Percentiles rank a stretch among this genome's conserved stretches.
phyloP scores from a whole-genome alignment of 2,888 invertebrate species.

The Neoaliturus tenellus region DNA sequence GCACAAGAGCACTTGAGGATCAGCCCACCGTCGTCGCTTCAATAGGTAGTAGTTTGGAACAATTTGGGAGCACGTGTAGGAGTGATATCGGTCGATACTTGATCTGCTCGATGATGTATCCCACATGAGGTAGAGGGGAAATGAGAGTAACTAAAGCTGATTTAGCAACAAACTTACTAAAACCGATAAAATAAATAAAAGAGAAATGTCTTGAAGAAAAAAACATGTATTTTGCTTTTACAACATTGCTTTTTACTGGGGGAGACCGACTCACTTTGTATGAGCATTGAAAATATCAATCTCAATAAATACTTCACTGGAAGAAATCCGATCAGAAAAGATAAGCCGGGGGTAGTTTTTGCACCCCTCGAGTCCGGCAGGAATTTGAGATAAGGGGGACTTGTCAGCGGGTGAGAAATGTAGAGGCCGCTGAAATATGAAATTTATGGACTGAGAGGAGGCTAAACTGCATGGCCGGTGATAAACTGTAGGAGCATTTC shows the following conservation, averaged over 20 bases:
- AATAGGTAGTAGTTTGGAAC: constrained; percentile 1
- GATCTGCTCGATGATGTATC: not conserved
- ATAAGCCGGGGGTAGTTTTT: constrained; percentile 12
- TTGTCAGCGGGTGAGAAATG: constrained; percentile 18
- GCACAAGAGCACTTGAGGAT: not conserved
- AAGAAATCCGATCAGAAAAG: not conserved
- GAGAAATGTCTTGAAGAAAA: no score
- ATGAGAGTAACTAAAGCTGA: no score
- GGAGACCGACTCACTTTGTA: no score
- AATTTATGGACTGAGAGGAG: not conserved
- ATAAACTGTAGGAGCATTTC: not conserved
- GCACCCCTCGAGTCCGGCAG: not conserved
- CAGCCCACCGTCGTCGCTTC: not conserved
- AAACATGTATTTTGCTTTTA: no score
- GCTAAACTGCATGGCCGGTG: not conserved
- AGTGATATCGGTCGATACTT: not conserved
- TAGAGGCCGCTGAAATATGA: not conserved
- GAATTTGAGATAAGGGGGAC: constrained; percentile 20
- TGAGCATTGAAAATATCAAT: no score
- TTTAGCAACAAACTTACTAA: no score
- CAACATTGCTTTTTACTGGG: no score
- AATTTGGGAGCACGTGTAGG: constrained; percentile 6
- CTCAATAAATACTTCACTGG: not conserved
- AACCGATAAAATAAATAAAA: no score
- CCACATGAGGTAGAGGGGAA: no score